phyloP scores from a whole-genome alignment of 2,888 invertebrate species.

The Chouioia cunea region DNA sequence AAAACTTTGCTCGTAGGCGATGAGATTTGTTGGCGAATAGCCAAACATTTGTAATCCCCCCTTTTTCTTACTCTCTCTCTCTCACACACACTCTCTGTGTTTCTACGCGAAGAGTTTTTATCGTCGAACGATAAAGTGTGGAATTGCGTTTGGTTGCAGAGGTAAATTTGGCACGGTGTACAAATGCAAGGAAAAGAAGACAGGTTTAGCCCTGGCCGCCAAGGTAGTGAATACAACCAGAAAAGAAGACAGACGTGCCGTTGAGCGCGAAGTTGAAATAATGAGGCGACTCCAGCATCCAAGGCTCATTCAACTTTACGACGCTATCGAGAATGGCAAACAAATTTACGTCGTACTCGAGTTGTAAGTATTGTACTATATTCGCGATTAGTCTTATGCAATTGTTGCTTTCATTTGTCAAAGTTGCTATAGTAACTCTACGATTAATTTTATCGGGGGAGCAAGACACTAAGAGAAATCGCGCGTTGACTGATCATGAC shows the following conservation, averaged over 20 bases:
- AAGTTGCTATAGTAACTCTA: background rate
- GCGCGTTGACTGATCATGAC: background rate
- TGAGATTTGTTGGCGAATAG: too few species aligned
- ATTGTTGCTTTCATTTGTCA: background rate
- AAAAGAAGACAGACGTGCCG: conserved; percentile 89
- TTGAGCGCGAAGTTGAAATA: conserved; percentile 95
- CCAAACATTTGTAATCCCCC: too few species aligned
- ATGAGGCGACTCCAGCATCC: conserved; percentile 96
- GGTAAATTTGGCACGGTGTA: conserved; percentile 98
- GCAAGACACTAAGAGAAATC: too few species aligned
- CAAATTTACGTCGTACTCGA: conserved; percentile 97
- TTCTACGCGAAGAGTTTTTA: too few species aligned
- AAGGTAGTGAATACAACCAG: conserved; percentile 91
- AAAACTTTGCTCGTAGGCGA: too few species aligned
- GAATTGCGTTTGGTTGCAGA: conserved; percentile 73
- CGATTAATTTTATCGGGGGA: background rate
- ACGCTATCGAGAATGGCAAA: conserved; percentile 94
- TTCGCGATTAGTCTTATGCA: background rate
- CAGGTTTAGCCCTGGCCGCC: conserved; percentile 87
- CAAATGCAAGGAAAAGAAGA: conserved; percentile 87
- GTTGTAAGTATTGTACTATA: conserved; percentile 81
- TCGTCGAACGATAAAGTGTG: too few species aligned
- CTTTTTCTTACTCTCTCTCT: too few species aligned
- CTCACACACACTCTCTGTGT: too few species aligned
- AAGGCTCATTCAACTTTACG: conserved; percentile 95